These are phyloP conservation scores for Beris morrisii DNA, from an alignment of 2,888 invertebrate genomes.

Conservation along the genomic window DNA sequence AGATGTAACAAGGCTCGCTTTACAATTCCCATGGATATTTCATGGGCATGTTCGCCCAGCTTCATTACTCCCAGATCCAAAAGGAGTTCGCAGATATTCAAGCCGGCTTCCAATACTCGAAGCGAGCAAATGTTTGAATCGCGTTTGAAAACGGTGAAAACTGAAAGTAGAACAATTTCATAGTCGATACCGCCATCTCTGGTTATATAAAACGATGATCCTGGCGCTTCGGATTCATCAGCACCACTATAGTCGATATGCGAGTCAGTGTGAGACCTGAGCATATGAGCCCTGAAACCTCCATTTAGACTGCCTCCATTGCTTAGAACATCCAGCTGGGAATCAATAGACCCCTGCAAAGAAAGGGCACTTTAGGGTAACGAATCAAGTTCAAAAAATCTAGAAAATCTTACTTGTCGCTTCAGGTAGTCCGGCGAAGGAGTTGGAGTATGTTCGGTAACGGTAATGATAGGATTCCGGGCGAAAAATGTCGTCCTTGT, in stretches of 20 bases:
- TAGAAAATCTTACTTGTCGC: slow-evolving; percentile 64
- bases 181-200: slow-evolving; percentile 93
- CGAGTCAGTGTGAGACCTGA: slow-evolving; percentile 88
- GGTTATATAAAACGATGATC: slow-evolving; percentile 89
- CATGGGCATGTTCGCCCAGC: slow-evolving; percentile 55
- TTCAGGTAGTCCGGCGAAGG: slow-evolving; percentile 86
- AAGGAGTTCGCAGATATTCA: slow-evolving; percentile 88
- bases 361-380: too few species aligned
- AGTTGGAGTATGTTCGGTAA: slow-evolving; percentile 93
- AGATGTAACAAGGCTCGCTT: slow-evolving; percentile 70
- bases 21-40: slow-evolving; percentile 55
- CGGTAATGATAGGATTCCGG: slow-evolving; percentile 93
- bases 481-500: slow-evolving; percentile 61
- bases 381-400: not conserved
- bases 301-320: slow-evolving; percentile 49
- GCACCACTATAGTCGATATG: slow-evolving; percentile 86
- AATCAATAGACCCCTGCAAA: slow-evolving; percentile 77
- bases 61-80: slow-evolving; percentile 87
- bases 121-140: slow-evolving; percentile 82
- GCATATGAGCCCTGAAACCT: slow-evolving; percentile 63
- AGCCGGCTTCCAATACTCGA: slow-evolving; percentile 87
- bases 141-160: slow-evolving; percentile 82
- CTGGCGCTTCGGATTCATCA: slow-evolving; percentile 85
- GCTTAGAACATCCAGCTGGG: slow-evolving; percentile 70
- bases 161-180: slow-evolving; percentile 81